Conservation (phyloP, 2,113 vertebrate genomes). For the Callorhinus ursinus region DNA sequence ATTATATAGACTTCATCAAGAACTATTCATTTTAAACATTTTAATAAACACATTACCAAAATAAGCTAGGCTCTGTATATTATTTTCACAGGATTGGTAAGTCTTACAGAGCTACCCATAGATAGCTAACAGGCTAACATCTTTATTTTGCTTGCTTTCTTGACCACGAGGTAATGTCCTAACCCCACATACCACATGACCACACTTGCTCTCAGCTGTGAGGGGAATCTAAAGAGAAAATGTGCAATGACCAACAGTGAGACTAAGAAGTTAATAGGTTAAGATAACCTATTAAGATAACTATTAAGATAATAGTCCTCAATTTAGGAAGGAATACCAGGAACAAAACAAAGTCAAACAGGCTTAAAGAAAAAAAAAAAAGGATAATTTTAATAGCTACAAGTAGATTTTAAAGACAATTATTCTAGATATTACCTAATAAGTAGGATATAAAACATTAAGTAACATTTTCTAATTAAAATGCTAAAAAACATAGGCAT, state of each 20-base stretch:
- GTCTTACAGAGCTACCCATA: background rate
- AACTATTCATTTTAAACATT: background rate
- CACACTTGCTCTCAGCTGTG: background rate
- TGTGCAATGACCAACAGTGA: background rate
- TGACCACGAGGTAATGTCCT: background rate
- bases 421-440: background rate
- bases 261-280: background rate
- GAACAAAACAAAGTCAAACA: background rate
- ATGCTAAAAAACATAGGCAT: background rate
- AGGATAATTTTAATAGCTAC: background rate
- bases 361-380: background rate
- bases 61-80: background rate
- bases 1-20: background rate
- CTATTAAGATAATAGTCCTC: background rate
- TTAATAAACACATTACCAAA: background rate
- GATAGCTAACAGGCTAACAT: background rate
- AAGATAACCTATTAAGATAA: too few species aligned
- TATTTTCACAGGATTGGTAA: background rate
- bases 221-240: background rate
- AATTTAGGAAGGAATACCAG: background rate
- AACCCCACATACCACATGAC: background rate
- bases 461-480: conserved; percentile 6
- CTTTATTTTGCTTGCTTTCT: conserved; percentile 7
- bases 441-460: background rate
- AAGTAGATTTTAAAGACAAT: background rate